Conservation (phyloP, 1,140 invertebrate species). For the Chionoecetes opilio region DNA sequence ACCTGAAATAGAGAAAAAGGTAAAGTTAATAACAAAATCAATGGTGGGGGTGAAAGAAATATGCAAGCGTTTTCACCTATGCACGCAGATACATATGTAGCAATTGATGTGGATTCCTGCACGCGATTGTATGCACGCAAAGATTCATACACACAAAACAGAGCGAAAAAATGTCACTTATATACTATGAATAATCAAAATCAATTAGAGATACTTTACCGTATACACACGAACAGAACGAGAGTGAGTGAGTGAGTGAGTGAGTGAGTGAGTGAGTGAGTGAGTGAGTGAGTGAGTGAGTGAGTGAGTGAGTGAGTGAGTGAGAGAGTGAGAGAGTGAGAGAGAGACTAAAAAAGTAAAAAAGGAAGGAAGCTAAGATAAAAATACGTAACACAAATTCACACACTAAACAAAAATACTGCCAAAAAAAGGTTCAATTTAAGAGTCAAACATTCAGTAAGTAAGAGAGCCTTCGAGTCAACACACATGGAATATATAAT, state of each 20-base stretch:
- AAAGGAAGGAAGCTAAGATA: not conserved
- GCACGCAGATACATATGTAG: too few species aligned
- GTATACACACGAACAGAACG: not conserved
- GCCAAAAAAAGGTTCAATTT: not conserved
- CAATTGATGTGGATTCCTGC: too few species aligned
- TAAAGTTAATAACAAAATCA: not conserved
- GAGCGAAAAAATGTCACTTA: too few species aligned
- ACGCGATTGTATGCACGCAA: not conserved
- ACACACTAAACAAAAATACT: not conserved
- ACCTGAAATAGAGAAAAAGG: not conserved
- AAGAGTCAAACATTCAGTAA: slow-evolving; percentile 7
- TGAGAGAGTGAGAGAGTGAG: too few species aligned
- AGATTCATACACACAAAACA: too few species aligned
- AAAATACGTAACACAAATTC: too few species aligned
- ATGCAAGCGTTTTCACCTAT: too few species aligned
- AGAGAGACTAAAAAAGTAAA: not conserved
- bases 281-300: not conserved
- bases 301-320: not conserved
- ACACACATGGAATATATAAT: slow-evolving; percentile 3
- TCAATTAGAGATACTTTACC: too few species aligned
- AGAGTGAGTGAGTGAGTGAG: not conserved
- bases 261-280: too few species aligned
- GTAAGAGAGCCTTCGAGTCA: not conserved
- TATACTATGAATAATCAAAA: too few species aligned
- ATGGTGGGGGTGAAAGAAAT: too few species aligned